Percentiles rank a stretch among this genome's conserved stretches.
Conservation (phyloP, 1,140 invertebrate genomes). For the Hypothenemus hampei region DNA sequence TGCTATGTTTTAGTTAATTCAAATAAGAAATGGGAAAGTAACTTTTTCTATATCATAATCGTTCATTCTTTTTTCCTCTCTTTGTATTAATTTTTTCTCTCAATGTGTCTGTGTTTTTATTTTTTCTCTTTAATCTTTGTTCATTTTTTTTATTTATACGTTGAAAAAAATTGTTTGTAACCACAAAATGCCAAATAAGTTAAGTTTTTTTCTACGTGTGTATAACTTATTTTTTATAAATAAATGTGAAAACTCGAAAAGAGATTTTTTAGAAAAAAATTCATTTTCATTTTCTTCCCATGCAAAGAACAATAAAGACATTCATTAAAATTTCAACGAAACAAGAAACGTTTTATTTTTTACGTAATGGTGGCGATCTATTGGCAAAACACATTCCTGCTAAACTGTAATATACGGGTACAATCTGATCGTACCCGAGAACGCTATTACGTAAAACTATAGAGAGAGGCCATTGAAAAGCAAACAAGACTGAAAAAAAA, state of each 20-base stretch:
- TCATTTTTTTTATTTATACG: slow-evolving; percentile 37
- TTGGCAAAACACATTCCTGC: too few relatives aligned
- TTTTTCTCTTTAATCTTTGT: slow-evolving; percentile 27
- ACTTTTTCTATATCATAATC: not conserved
- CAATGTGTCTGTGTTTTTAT: slow-evolving; percentile 32
- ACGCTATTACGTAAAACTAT: too few relatives aligned
- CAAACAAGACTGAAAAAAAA: not conserved
- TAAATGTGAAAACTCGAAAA: not conserved
- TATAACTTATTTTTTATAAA: slow-evolving; percentile 24
- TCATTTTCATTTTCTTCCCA: not conserved
- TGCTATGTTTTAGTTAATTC: too few relatives aligned
- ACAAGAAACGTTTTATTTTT: too few relatives aligned
- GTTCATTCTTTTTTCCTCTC: slow-evolving; percentile 23
- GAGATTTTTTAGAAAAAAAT: not conserved
- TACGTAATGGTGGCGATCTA: too few relatives aligned
- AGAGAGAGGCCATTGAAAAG: too few relatives aligned
- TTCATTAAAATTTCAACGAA: too few relatives aligned
- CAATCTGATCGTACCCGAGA: not conserved
- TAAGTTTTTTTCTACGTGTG: slow-evolving; percentile 24
- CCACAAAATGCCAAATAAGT: slow-evolving; percentile 23
- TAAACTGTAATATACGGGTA: not conserved
- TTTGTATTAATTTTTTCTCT: slow-evolving; percentile 26
- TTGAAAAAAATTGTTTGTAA: slow-evolving; percentile 12
- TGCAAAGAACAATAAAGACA: not conserved
- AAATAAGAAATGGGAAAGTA: too few relatives aligned